Percentiles rank a stretch among this genome's conserved stretches.
Evolutionary conservation across 2,888 invertebrate species (phyloP).

Genomic region (Thecophora atra): DNA sequence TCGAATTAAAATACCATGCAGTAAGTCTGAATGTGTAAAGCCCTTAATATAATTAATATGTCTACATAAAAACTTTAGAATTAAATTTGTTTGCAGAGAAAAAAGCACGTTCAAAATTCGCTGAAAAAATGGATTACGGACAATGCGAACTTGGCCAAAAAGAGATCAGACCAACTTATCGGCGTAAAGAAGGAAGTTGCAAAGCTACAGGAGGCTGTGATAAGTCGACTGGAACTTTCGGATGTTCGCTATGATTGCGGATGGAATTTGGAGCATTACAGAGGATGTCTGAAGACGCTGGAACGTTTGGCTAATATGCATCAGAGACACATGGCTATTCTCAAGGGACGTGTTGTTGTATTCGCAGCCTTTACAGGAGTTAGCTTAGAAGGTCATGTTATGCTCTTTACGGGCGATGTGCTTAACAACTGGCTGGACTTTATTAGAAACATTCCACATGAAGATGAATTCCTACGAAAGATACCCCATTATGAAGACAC

Average conservation of each 20-base stretch:
- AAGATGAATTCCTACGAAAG: constrained; percentile 77
- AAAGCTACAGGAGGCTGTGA: constrained; percentile 59
- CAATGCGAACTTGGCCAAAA: constrained; percentile 75
- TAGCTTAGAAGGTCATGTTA: constrained; percentile 88
- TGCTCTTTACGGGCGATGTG: constrained; percentile 92
- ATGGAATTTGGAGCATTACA: constrained; percentile 88
- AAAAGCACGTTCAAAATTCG: constrained; percentile 49
- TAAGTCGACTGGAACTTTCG: constrained; percentile 68
- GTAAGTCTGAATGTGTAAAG: constrained; percentile 41
- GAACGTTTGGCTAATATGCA: constrained; percentile 80
- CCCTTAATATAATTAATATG: background rate
- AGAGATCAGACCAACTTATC: constrained; percentile 73
- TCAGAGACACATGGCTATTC: constrained; percentile 73
- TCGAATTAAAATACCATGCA: constrained; percentile 50
- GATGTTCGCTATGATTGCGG: constrained; percentile 82
- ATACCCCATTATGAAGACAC: constrained; percentile 87
- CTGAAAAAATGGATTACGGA: constrained; percentile 74
- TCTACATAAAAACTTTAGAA: background rate
- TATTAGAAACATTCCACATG: constrained; percentile 80
- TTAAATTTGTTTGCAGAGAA: constrained; percentile 38
- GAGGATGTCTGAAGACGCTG: constrained; percentile 89
- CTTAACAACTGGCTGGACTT: constrained; percentile 92
- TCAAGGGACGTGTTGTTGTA: constrained; percentile 80
- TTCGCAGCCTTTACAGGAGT: constrained; percentile 92
- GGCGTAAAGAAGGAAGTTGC: constrained; percentile 80